These are phyloP conservation scores for Phymanthus crucifer DNA, from an alignment of 92 coral and sea anemone genomes.

Conservation along the genomic window DNA sequence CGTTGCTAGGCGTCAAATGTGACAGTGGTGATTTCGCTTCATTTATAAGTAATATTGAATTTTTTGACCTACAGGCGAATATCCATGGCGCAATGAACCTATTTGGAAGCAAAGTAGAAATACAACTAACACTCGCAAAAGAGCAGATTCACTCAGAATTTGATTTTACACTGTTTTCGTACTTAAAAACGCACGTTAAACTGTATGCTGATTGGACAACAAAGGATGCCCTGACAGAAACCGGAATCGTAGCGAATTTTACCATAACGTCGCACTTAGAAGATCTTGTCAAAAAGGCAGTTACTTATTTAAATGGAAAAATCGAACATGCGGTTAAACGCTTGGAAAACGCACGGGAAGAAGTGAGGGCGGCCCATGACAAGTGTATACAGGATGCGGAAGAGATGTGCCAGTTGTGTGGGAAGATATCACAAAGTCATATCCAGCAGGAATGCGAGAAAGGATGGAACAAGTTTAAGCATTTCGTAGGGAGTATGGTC, in stretches of 20 bases:
- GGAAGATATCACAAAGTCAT: slow-evolving; percentile 33
- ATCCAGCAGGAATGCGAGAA: slow-evolving; percentile 45
- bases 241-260: slow-evolving; percentile 44
- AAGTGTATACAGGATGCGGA: slow-evolving; percentile 55
- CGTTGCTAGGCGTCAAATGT: background rate
- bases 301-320: slow-evolving; percentile 12
- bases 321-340: slow-evolving; percentile 47
- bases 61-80: slow-evolving; percentile 22
- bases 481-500: slow-evolving; percentile 48
- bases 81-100: slow-evolving; percentile 60
- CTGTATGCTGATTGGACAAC: background rate
- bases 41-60: background rate
- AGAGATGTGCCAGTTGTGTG: slow-evolving; percentile 39
- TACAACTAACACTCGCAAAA: slow-evolving; percentile 45
- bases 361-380: slow-evolving; percentile 35
- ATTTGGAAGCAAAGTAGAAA: slow-evolving; percentile 53
- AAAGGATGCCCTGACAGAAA: slow-evolving; percentile 35
- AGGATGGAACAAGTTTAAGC: slow-evolving; percentile 59
- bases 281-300: slow-evolving; percentile 44
- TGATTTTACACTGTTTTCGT: slow-evolving; percentile 45
- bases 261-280: slow-evolving; percentile 45
- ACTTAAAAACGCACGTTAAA: slow-evolving; percentile 22
- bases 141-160: slow-evolving; percentile 60
- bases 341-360: slow-evolving; percentile 32
- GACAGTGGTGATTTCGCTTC: no score